Base-by-base conservation (phyloP, 2,888 invertebrate genomes). In the Drosophila aldrichi region DNA sequence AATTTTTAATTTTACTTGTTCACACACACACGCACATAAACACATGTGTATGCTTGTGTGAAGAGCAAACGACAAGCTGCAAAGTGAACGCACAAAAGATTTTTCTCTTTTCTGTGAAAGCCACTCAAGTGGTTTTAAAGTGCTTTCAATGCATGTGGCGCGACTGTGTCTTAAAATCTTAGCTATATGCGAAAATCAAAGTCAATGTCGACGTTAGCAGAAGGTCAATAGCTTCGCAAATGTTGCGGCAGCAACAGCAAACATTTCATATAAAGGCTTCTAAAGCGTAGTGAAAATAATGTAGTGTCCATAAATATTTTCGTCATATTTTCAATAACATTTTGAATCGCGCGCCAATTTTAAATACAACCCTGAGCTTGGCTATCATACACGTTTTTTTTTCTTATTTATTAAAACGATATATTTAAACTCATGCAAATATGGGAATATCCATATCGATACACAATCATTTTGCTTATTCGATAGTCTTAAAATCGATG, bases 211-310 rank as follows among this genome's bases (percentile, higher is more conserved):
- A 60, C 44, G 48, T 36, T 14, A 16, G 12, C 32, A 29, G 67
- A 87, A 84, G 79, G 85, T 87, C 75, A 81, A 86, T 40, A 55
- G 60, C 58, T 62, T 5, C 10, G 41, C 54, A 68, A 74, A 61
- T 61, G 22, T 58, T 46, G 55, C 52, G 40, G 44, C 25, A 22
- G 22, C 48, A 54, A n/a, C 20, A 20, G 32, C 44, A 56, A 56
- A 63, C 49, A 48, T 48, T 25, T 40, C 29, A 25, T 10, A 46
- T 25, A 56, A 34, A 12, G n/a, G 12, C 43, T 41, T 61, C 6
- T 18, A 20, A 36, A 14, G 10, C 0, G 12, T 10, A 38, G 10
- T 32, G 16, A 32, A 12, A 20, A 18, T 12, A 29, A 14, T 22
- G 14, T 36, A 14, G 2, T 43, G 18, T 32, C 18, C 4, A n/a